phyloP scores from a whole-genome alignment of 2,888 invertebrate species.

The Cylindroiulus punctatus region DNA sequence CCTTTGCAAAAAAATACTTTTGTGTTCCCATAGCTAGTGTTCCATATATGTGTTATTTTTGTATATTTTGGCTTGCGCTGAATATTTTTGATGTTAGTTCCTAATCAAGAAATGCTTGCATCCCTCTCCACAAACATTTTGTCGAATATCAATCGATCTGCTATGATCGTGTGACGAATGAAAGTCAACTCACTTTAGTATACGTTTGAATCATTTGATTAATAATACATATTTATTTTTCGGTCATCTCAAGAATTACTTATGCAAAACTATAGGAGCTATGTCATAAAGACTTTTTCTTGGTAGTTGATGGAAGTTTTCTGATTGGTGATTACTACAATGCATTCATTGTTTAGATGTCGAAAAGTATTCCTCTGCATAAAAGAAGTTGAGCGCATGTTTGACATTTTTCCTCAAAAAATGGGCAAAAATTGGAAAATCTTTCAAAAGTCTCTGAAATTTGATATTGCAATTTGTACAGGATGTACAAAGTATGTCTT shows the following conservation, averaged over 20 bases:
- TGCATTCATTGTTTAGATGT: not conserved
- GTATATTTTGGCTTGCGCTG: conserved; percentile 13
- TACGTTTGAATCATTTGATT: conserved; percentile 14
- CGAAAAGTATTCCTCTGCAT: not conserved
- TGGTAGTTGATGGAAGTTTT: conserved; percentile 33
- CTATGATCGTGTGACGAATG: not conserved
- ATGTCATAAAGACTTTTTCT: conserved; percentile 35
- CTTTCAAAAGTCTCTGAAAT: not conserved
- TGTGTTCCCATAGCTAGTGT: conserved; percentile 6
- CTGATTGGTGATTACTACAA: not conserved
- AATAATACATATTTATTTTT: conserved; percentile 21
- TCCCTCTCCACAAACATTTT: not conserved
- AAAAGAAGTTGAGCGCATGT: not conserved
- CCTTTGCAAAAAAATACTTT: not conserved
- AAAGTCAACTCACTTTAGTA: conserved; percentile 27
- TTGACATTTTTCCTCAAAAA: not conserved
- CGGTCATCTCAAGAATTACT: conserved; percentile 5
- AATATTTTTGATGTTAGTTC: conserved; percentile 32
- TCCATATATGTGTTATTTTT: not conserved
- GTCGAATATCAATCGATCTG: not conserved
- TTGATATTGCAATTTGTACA: not conserved
- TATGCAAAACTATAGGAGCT: conserved; percentile 15
- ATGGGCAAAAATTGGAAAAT: not conserved
- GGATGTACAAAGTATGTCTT: not conserved
- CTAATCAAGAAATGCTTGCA: conserved; percentile 3